Base-by-base conservation (phyloP, 2,113 vertebrate species). In the Oenanthe oenanthe region DNA sequence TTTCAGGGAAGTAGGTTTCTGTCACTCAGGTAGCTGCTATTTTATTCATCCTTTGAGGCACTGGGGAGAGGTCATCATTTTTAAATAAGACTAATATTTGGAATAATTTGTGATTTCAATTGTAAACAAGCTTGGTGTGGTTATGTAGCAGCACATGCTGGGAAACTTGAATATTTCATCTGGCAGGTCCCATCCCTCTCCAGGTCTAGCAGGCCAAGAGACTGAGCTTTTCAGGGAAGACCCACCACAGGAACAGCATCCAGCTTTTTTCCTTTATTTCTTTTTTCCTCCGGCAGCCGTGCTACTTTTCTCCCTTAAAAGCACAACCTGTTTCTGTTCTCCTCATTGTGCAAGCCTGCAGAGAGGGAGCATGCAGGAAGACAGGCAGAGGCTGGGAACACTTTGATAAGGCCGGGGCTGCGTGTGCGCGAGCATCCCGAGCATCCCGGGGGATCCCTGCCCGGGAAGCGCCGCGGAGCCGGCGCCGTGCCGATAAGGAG, bases 261-360 rank as follows among this genome's bases (percentile, higher is more conserved):
- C 36, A 40, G 18, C 19, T 20, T 40, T 31, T 18, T 4, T 3
- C 40, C 40, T 42, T 29, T 24, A 8, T 3, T 7, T 17, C 13
- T 12, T 21, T n/a, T 28, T 3, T 0, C 0, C 29, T 5, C 21
- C 6, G n/a, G 31, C 57, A 82, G 20, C 58, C 13, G 2, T 19
- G 31, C 56, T 58, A 20, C 53, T 90, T 93, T 67, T 24, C 28
- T 16, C 34, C 45, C 74, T 91, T 71, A 63, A 93, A 92, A 82
- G 22, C 51, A 38, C 57, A 84, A 32, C 47, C 51, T 34, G 9
- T 68, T 73, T 70, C 62, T 85, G 68, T 74, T 40, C 90, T 84
- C 13, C 51, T 6, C 72, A 2, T 25, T 8, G 12, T 50, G 48
- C 2, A 2, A 58, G 58, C 4, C 34, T 70, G 65, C 48, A 66